phyloP scores from a whole-genome alignment of 2,888 invertebrate species.

The Agrilus mali region DNA sequence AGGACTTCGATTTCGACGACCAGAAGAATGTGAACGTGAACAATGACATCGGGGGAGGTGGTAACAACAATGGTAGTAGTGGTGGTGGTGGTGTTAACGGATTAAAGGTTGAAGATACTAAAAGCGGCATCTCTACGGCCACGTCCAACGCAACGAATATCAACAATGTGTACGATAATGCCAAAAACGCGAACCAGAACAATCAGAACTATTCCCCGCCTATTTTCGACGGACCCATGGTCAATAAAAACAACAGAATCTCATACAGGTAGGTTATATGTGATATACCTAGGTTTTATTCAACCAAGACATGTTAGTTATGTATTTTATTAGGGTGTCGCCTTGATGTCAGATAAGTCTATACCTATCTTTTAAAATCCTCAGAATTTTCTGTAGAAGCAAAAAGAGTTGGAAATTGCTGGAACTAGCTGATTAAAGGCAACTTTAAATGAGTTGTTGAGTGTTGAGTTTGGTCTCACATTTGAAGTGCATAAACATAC shows the following conservation, averaged over 20 bases:
- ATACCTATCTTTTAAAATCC: too few species aligned
- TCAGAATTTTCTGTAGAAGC: too few species aligned
- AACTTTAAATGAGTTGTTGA: too few species aligned
- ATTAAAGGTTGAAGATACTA: slow-evolving; percentile 29
- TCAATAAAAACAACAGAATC: slow-evolving; percentile 13
- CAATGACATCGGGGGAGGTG: slow-evolving; percentile 4
- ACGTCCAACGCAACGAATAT: slow-evolving; percentile 1
- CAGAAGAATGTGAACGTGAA: slow-evolving; percentile 29
- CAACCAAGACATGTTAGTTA: too few species aligned
- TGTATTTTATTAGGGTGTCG: too few species aligned
- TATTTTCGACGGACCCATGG: slow-evolving; percentile 21
- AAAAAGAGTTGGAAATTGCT: too few species aligned
- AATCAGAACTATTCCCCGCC: slow-evolving; percentile 28
- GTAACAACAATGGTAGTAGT: slow-evolving; percentile 3
- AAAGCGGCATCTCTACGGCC: slow-evolving; percentile 20
- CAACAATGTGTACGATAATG: slow-evolving; percentile 14
- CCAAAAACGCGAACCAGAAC: slow-evolving; percentile 20
- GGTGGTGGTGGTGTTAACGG: slow-evolving; percentile 16
- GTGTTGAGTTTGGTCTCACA: too few species aligned
- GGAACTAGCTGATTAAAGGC: too few species aligned
- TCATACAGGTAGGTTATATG: too few species aligned
- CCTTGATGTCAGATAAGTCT: too few species aligned
- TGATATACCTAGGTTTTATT: too few species aligned
- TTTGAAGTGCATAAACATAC: too few species aligned
- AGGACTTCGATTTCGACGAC: slow-evolving; percentile 64